Conservation (phyloP, 2,113 vertebrate species). For the Corythornis cristatus region DNA sequence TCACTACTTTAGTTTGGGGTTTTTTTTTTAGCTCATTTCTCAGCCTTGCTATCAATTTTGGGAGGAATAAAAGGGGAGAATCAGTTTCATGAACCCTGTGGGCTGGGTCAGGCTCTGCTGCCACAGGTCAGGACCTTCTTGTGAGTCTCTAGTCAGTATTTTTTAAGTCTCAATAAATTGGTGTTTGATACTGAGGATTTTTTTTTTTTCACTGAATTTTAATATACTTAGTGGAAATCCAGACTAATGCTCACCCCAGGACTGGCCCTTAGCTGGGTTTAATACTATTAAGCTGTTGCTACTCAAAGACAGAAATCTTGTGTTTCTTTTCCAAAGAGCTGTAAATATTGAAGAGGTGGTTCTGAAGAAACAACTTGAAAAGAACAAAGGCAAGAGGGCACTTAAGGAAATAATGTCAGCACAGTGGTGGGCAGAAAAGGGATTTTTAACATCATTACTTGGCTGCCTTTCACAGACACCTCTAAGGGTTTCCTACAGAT, state of each 20-base stretch:
- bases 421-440: neutral
- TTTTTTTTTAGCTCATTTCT: neutral
- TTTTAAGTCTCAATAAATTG: neutral
- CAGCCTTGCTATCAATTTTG: neutral
- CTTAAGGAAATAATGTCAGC: constrained; percentile 7
- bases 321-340: neutral
- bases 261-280: neutral
- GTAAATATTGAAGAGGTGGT: constrained; percentile 18
- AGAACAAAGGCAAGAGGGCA: neutral
- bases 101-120: neutral
- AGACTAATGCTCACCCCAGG: neutral
- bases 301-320: neutral
- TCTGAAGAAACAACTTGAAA: neutral
- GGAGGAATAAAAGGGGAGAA: neutral
- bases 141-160: neutral
- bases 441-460: neutral
- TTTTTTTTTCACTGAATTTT: neutral
- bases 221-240: neutral
- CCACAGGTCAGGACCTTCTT: neutral
- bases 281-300: neutral
- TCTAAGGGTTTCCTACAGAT: neutral
- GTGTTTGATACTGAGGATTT: neutral
- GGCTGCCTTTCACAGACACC: neutral
- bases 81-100: neutral
- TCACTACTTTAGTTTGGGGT: neutral